phyloP scores from a whole-genome alignment of 2,113 vertebrate species.

The Misgurnus mizolepis region DNA sequence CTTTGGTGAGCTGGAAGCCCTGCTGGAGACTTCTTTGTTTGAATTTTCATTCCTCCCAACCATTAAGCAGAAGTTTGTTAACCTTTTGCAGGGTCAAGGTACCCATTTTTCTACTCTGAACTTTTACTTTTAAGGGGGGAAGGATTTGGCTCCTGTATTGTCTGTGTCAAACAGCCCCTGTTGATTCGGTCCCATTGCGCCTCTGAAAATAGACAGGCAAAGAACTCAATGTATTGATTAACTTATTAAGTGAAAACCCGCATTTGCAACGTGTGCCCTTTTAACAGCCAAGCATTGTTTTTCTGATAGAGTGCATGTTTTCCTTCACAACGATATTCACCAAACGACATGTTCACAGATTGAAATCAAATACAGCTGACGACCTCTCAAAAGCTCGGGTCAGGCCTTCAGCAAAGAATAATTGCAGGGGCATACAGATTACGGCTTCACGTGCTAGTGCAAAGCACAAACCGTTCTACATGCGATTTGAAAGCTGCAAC shows the following conservation, averaged over 20 bases:
- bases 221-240: conserved; percentile 72
- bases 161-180: conserved; percentile 66
- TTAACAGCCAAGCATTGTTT: conserved; percentile 52
- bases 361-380: conserved; percentile 47
- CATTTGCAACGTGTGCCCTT: conserved; percentile 62
- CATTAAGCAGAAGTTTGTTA: conserved; percentile 79
- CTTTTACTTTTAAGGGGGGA: conserved; percentile 70
- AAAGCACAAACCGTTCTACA: conserved; percentile 22
- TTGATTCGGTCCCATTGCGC: conserved; percentile 65
- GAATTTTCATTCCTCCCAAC: conserved; percentile 69
- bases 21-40: conserved; percentile 72
- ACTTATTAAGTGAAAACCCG: conserved; percentile 73
- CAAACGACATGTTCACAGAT: conserved; percentile 46
- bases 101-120: conserved; percentile 67
- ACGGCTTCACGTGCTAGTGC: conserved; percentile 19
- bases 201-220: conserved; percentile 57
- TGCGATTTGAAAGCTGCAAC: conserved; percentile 30
- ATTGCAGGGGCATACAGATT: conserved; percentile 33
- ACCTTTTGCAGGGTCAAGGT: conserved; percentile 74
- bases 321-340: conserved; percentile 22
- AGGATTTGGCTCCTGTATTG: conserved; percentile 61
- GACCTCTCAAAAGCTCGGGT: conserved; percentile 40
- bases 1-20: conserved; percentile 70
- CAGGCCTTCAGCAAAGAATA: conserved; percentile 17
- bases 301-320: conserved; percentile 51